Evolutionary conservation across 2,113 vertebrate genomes (phyloP), one percentile per base, ranked within the genome.

Genomic region (Actenoides hombroni): DNA sequence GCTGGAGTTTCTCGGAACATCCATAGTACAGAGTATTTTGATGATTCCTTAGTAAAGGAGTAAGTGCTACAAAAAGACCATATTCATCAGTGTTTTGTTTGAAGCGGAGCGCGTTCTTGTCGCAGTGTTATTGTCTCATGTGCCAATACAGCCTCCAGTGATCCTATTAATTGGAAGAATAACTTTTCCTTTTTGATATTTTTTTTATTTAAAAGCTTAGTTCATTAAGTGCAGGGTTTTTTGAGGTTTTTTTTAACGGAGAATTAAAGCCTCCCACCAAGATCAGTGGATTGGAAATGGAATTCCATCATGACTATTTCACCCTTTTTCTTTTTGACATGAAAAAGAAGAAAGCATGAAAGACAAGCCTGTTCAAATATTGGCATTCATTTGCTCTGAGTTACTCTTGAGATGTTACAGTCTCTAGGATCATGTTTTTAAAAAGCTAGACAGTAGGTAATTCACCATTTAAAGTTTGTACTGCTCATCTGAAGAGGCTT

Each of bases 111-210:
- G 83, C 0, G 1, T 53, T 88, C 83, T 94, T 94, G 65, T 89
- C 56, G 23, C 63, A 42, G 31, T 69, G 60, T 81, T 83, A 51
- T 0, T 92, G 71, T 75, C 91, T 92, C 59, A 20, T 90, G 54
- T 90, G 93, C 86, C 92, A 88, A 2, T 57, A 21, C 49, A 81
- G 86, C 76, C 77, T 94, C 65, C 77, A 92, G 80, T 84, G 73
- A 90, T 89, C 31, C 65, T 75, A 6, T 83, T 95, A 95, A 94
- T 51, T 96, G 60, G 35, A 71, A 95, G 69, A 95, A 33, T 69
- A 91, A 75, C 42, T 95, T 94, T 46, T 75, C 25, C 25, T 42
- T 88, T 94, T 87, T 75, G n/a, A 56, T 82, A 70, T 51, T 81
- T 89, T 89, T 37, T 81, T 86, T 75, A 60, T 91, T 94, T 89